A percentile compares a stretch with the other conserved stretches of the same genome.
phyloP scores from a whole-genome alignment of 1,140 invertebrate species.

The Neotoxoptera formosana region DNA sequence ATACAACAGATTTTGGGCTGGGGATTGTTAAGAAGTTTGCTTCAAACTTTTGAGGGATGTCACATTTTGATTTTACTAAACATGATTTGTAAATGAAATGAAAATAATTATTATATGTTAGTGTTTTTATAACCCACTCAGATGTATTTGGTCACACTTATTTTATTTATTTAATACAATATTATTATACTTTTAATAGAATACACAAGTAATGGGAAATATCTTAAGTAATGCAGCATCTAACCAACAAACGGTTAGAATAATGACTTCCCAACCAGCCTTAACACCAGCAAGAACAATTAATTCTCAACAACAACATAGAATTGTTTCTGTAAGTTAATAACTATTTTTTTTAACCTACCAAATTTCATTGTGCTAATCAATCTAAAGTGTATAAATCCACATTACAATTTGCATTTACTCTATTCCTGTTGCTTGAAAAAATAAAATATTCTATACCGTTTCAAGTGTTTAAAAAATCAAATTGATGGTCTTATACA shows the following conservation, averaged over 20 bases:
- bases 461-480: neutral
- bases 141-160: neutral
- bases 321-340: conserved; percentile 63
- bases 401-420: neutral
- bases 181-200: conserved; percentile 42
- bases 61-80: neutral
- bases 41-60: neutral
- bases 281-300: conserved; percentile 44
- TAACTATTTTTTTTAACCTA: neutral
- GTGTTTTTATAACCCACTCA: neutral
- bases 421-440: neutral
- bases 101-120: neutral
- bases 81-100: neutral
- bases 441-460: neutral
- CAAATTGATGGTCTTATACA: neutral
- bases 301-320: conserved; percentile 61
- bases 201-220: conserved; percentile 53
- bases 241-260: conserved; percentile 49
- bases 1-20: neutral
- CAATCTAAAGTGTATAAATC: neutral
- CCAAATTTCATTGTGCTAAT: neutral
- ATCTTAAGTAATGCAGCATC: conserved; percentile 37
- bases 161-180: neutral
- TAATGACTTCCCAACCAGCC: conserved; percentile 61
- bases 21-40: neutral